Evolutionary conservation across 2,888 invertebrate genomes (phyloP), one percentile per base, ranked within the genome.

Genomic region (Aphidius colemani): DNA sequence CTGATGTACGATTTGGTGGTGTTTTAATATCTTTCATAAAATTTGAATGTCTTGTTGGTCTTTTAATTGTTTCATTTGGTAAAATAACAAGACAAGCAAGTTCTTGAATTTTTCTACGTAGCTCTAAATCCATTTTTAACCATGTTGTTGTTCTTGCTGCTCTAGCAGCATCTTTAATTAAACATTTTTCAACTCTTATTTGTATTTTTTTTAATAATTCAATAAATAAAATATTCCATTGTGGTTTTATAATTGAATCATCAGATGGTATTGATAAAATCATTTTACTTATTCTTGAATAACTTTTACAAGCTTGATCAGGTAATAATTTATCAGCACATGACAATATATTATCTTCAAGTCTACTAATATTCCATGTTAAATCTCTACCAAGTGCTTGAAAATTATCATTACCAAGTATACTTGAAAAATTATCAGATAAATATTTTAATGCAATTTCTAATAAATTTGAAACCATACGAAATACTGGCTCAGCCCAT

Each of bases 241-340:
- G 85, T 4, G 83, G 74, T 60, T 84, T 84, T 60, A 82, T 78
- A 65, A 83, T 83, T 73, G 81, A 39, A 70, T 79, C 68, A 69
- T 79, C 73, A 65, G 80, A 78, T 65, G 75, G 71, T 40, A 72
- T 72, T 71, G 81, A 67, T 39, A 65, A 63, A 56, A 80, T 68
- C 78, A 78, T 80, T 71, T 78, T 81, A 48, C 78, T 72, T 43
- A 81, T 66, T 55, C 78, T 81, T 0, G 88, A 85, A 74, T 94
- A 94, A 66, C 93, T 90, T 63, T 89, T 88, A 78, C 95, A 95
- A 0, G 93, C 90, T 77, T 92, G 91, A 67, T 95, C 94, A 0
- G 94, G 88, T 0, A 91, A 89, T 46, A 96, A 85, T 65, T 90
- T 88, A 67, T 91, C 91, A 1, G 95, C 90, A 0, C 95, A 91